Percentiles rank a stretch among this genome's conserved stretches.
phyloP scores from a whole-genome alignment of 1,140 invertebrate genomes.

The Maniola jurtina region DNA sequence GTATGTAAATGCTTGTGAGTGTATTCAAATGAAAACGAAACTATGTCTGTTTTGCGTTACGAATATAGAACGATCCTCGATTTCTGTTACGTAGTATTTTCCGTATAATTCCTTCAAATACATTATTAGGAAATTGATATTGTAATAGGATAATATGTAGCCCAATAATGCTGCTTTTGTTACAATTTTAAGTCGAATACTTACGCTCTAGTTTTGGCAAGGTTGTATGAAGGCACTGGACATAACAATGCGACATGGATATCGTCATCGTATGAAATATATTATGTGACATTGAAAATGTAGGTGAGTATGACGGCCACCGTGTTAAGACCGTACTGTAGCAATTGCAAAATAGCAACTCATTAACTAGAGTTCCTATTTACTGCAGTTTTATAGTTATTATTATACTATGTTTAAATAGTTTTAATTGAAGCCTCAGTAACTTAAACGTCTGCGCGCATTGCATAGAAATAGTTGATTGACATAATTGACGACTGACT shows the following conservation, averaged over 20 bases:
- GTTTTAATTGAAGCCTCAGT: background rate
- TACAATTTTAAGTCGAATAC: slow-evolving; percentile 15
- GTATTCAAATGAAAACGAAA: too few species aligned
- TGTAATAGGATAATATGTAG: too few species aligned
- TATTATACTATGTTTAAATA: too few species aligned
- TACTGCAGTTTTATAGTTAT: slow-evolving; percentile 1
- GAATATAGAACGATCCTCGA: too few species aligned
- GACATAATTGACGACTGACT: too few species aligned
- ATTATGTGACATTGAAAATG: slow-evolving; percentile 43
- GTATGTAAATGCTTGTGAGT: too few species aligned
- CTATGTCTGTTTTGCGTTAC: too few species aligned
- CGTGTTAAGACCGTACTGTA: slow-evolving; percentile 19
- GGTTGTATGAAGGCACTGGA: slow-evolving; percentile 40
- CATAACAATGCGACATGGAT: slow-evolving; percentile 17
- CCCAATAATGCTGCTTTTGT: background rate
- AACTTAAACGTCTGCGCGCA: too few species aligned
- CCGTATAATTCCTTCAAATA: too few species aligned
- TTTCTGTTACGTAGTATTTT: too few species aligned
- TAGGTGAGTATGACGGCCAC: slow-evolving; percentile 32
- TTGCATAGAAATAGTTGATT: too few species aligned
- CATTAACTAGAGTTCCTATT: background rate
- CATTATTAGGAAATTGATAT: too few species aligned
- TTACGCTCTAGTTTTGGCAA: slow-evolving; percentile 53
- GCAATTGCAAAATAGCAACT: slow-evolving; percentile 21
- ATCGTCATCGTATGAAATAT: slow-evolving; percentile 36